phyloP scores from a whole-genome alignment of 2,888 invertebrate species.

The Abrostola tripartita region DNA sequence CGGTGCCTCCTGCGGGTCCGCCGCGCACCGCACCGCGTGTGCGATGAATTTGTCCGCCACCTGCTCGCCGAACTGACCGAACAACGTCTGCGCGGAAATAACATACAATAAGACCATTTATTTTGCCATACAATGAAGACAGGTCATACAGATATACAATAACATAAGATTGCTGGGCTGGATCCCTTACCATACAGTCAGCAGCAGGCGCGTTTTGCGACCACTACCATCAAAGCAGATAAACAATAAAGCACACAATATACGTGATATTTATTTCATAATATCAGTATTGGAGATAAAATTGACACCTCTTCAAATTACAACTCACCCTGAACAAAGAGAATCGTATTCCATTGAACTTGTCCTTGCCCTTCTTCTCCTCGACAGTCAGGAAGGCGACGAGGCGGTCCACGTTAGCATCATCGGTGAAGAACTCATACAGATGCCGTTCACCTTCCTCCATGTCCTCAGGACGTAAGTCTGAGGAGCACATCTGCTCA shows the following conservation, averaged over 20 bases:
- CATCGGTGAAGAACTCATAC: conserved; percentile 90
- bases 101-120: conserved; percentile 1
- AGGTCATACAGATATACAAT: not conserved
- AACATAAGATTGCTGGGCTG: not conserved
- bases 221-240: too few species aligned
- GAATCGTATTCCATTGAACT: conserved; percentile 91
- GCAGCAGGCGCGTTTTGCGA: too few species aligned
- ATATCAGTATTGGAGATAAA: not conserved
- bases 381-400: conserved; percentile 93
- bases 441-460: conserved; percentile 90
- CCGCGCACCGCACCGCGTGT: conserved; percentile 90
- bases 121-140: too few species aligned
- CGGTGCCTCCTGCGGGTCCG: conserved; percentile 91
- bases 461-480: conserved; percentile 86
- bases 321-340: conserved; percentile 91
- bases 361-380: conserved; percentile 95
- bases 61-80: conserved; percentile 92
- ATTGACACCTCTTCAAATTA: not conserved
- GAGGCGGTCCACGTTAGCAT: conserved; percentile 91
- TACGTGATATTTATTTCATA: not conserved
- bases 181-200: too few species aligned
- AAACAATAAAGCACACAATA: too few species aligned
- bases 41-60: conserved; percentile 89
- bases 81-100: conserved; percentile 86
- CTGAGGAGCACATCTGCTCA: conserved; percentile 89